A percentile compares a stretch with the other conserved stretches of the same genome.
phyloP scores from a whole-genome alignment of 2,888 invertebrate species.

The Ectemnius cavifrons region DNA sequence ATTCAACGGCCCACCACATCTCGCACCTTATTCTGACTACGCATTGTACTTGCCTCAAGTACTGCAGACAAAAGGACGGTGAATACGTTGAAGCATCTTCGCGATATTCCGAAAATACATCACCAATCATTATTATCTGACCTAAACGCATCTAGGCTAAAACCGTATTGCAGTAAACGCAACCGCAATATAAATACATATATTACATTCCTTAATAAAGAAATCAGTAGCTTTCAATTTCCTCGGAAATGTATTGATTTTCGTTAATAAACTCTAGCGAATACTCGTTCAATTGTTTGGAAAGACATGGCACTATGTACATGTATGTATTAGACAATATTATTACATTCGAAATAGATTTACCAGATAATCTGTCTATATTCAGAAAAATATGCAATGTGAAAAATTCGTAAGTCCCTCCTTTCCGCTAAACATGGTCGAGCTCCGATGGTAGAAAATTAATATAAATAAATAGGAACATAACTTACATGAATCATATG shows the following conservation, averaged over 20 bases:
- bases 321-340: conserved; percentile 35
- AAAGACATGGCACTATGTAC: conserved; percentile 59
- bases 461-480: conserved; percentile 49
- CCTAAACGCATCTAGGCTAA: conserved; percentile 22
- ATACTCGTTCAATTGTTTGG: conserved; percentile 35
- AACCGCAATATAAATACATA: conserved; percentile 24
- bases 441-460: conserved; percentile 34
- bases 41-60: conserved; percentile 46
- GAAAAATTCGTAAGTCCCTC: conserved; percentile 20
- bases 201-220: conserved; percentile 24
- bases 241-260: conserved; percentile 35
- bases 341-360: conserved; percentile 34
- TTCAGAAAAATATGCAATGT: conserved; percentile 25
- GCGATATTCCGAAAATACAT: conserved; percentile 43
- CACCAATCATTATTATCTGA: conserved; percentile 31
- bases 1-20: conserved; percentile 31
- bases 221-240: conserved; percentile 32
- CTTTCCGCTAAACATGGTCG: conserved; percentile 28
- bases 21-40: conserved; percentile 26
- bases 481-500: conserved; percentile 47
- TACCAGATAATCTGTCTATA: conserved; percentile 20
- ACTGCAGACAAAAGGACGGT: conserved; percentile 44
- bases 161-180: conserved; percentile 22
- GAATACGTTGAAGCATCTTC: conserved; percentile 41
- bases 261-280: conserved; percentile 30